Base-by-base conservation (phyloP, 2,113 vertebrate species). In the Toxotes jaculatrix region DNA sequence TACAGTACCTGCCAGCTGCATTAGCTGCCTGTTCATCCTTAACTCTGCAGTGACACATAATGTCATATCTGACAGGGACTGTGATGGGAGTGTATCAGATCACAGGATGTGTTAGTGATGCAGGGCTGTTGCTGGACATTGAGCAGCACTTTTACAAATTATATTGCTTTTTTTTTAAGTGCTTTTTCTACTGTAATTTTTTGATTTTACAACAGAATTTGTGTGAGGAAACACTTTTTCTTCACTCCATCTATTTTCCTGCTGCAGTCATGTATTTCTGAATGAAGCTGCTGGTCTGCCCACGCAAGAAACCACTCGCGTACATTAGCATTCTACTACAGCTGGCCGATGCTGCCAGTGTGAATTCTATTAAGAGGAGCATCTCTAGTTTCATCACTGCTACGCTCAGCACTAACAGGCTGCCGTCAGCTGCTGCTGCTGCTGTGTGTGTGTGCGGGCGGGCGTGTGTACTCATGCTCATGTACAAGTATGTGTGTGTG, bases 371-470 rank as follows among this genome's bases (percentile, higher is more conserved):
- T 77, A 74, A 57, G 78, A 84, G 72, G 68, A 75, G 85, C 83
- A 89, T 87, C 90, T 91, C 85, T 81, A 47, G 90, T 88, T 90
- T 88, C 91, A 87, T 87, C 91, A 47, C 88, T 82, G 85, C 86
- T 69, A 14, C 69, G 21, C 83, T 90, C 76, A 27, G 76, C 80
- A 36, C 69, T 78, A 85, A 80, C 80, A 69, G 69, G 63, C 87
- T 75, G 69, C 80, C 1, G 69, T 92, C 90, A 91, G 91, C 91
- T 92, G 89, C 84, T 79, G 16, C 36, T 47, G 59, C 43, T 23
- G 80, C 67, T 40, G 38, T 40, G 38, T 40, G 38, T 49, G 16
- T 19, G 38, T 8, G 55, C 55, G 55, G 77, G 19, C 36, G 47
- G 59, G 55, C 21, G 80, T 72, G 45, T 59, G 75, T 56, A 42